A percentile compares a stretch with the other conserved stretches of the same genome.
Conservation (phyloP, 2,888 invertebrate genomes). For the Sinhomidia bicolor region DNA sequence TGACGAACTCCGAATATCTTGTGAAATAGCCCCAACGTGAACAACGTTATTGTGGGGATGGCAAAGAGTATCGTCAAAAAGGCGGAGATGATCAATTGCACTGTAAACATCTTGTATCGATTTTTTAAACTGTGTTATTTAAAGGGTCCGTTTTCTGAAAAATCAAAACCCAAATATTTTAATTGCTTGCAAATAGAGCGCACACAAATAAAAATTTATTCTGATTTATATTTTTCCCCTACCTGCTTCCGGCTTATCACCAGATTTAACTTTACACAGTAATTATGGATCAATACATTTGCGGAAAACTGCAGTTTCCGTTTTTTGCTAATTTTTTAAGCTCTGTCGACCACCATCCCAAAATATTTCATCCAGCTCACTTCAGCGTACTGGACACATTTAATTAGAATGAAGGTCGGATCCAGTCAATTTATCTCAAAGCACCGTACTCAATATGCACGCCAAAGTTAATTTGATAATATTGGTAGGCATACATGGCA, state of each 20-base stretch:
- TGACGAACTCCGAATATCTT: constrained; percentile 73
- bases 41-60: constrained; percentile 68
- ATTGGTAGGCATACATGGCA: too few species aligned
- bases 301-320: constrained; percentile 12
- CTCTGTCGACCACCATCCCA: neutral
- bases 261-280: neutral
- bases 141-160: constrained; percentile 9
- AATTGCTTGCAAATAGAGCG: neutral
- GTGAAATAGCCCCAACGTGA: constrained; percentile 64
- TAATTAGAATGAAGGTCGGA: neutral
- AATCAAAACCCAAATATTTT: too few species aligned
- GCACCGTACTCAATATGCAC: too few species aligned
- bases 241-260: neutral
- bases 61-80: constrained; percentile 64
- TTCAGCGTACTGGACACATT: constrained; percentile 2
- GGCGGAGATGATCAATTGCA: constrained; percentile 69
- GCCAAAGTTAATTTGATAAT: too few species aligned
- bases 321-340: too few species aligned
- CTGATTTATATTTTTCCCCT: neutral
- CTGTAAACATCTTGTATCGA: neutral
- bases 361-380: neutral
- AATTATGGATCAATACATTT: neutral
- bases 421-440: neutral
- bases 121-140: neutral
- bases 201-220: neutral